Percentiles rank a stretch among this genome's conserved stretches.
Conservation (phyloP, 2,113 vertebrate genomes). For the Pterocles gutturalis region DNA sequence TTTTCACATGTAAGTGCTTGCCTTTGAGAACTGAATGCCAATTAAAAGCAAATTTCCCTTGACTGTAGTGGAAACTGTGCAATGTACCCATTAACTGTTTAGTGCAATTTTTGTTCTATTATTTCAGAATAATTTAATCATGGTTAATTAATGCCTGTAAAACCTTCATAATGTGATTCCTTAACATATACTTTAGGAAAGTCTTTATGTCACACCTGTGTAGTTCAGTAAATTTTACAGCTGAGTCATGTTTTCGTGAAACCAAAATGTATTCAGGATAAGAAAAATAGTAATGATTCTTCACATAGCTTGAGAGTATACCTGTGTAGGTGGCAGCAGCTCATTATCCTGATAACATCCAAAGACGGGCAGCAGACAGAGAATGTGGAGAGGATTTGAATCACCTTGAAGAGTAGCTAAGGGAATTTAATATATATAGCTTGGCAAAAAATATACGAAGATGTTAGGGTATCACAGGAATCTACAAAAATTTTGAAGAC, state of each 20-base stretch:
- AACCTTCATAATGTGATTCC: not conserved
- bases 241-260: not conserved
- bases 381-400: not conserved
- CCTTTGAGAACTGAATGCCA: not conserved
- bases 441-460: not conserved
- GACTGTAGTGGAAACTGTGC: not conserved
- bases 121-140: not conserved
- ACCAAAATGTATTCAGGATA: not conserved
- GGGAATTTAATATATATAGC: not conserved
- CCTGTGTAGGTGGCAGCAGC: not conserved
- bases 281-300: not conserved
- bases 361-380: not conserved
- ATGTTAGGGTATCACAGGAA: not conserved
- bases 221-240: not conserved
- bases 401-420: not conserved
- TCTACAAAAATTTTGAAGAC: not conserved
- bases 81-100: not conserved
- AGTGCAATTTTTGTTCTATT: not conserved
- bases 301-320: not conserved
- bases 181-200: not conserved
- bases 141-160: not conserved
- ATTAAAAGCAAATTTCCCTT: not conserved
- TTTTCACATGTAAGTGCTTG: not conserved
- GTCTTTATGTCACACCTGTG: not conserved
- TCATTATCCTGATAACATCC: not conserved